Percentiles rank a stretch among this genome's conserved stretches.
Evolutionary conservation across 1,140 invertebrate genomes (phyloP).

Genomic region (Drosophila orosa): DNA sequence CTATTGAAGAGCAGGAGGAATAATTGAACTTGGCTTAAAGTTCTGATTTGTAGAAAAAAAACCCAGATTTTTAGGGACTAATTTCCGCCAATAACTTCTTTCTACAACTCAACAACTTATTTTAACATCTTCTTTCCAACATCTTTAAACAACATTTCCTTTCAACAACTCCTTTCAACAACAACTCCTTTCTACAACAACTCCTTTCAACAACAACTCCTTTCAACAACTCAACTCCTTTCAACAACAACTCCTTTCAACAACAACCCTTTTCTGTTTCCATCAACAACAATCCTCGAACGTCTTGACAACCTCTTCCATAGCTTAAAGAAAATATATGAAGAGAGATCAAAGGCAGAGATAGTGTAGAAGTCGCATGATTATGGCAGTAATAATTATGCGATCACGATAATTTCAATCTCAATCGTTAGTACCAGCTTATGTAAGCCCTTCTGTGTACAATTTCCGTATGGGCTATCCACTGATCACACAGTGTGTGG

Average conservation of each 20-base stretch:
- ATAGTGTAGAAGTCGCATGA: neutral
- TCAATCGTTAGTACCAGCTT: neutral
- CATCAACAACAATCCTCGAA: no score
- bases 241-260: neutral
- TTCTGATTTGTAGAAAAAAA: neutral
- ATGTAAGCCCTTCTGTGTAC: conserved; percentile 1
- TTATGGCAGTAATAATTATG: conserved; percentile 27
- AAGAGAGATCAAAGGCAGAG: no score
- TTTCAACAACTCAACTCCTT: neutral
- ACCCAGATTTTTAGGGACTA: neutral
- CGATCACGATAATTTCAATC: conserved; percentile 24
- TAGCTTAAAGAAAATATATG: no score
- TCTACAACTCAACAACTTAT: no score
- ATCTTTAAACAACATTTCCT: neutral
- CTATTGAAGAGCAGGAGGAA: neutral
- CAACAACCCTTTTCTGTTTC: neutral
- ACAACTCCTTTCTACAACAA: neutral
- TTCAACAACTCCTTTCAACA: neutral
- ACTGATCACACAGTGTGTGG: conserved; percentile 6
- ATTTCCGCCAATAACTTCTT: neutral
- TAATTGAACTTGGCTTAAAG: neutral
- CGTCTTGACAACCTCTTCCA: no score
- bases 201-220: neutral
- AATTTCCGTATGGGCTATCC: conserved; percentile 6
- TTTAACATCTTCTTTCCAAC: neutral